Percentiles rank a stretch among this genome's conserved stretches.
Conservation (phyloP, 2,113 vertebrate species). For the Thamnaconus septentrionalis region DNA sequence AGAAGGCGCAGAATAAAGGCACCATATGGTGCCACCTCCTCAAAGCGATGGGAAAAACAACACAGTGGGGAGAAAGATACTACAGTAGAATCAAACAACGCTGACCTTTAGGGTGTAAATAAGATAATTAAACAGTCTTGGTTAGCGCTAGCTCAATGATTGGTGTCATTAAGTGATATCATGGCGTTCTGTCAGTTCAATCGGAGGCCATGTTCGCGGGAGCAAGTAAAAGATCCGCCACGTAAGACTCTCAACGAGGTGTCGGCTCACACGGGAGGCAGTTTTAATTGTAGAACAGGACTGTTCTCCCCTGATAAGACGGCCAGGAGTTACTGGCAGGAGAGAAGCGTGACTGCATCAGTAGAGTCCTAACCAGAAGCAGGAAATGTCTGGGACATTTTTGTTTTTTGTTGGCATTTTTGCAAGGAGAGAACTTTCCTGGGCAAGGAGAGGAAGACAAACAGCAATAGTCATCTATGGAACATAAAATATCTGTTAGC, state of each 20-base stretch:
- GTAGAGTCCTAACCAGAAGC: constrained; percentile 29
- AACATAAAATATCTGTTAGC: no score
- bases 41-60: constrained; percentile 12
- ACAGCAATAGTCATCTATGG: no score
- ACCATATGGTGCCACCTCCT: constrained; percentile 50
- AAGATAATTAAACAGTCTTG: no score
- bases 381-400: constrained; percentile 15
- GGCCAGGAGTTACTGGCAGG: constrained; percentile 4
- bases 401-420: constrained; percentile 2
- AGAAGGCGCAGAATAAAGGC: constrained; percentile 19
- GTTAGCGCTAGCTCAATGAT: no score
- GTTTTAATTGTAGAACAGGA: constrained; percentile 38
- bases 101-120: no score
- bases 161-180: no score
- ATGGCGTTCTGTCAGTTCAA: no score
- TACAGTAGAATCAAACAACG: no score
- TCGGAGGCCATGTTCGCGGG: background rate
- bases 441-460: no score
- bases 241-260: constrained; percentile 24
- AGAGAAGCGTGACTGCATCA: constrained; percentile 27
- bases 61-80: no score
- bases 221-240: constrained; percentile 9
- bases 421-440: no score
- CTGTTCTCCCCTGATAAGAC: constrained; percentile 60
- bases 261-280: constrained; percentile 21